These are phyloP conservation scores for Syncerus caffer DNA, from an alignment of 2,797 vertebrate species.

Conservation along the genomic window DNA sequence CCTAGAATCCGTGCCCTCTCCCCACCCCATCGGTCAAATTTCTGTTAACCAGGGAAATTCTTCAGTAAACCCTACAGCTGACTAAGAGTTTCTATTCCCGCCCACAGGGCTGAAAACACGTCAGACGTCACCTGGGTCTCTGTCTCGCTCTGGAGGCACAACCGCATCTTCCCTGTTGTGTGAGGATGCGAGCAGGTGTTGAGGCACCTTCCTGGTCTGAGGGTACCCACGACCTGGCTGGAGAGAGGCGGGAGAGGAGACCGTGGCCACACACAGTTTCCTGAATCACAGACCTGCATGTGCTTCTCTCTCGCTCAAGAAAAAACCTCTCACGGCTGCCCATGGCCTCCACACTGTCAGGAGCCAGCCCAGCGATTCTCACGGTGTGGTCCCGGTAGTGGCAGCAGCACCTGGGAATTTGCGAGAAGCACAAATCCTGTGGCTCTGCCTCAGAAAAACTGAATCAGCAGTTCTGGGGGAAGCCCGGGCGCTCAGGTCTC, in stretches of 20 bases:
- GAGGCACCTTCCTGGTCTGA: not conserved
- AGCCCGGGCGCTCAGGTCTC: fast-evolving
- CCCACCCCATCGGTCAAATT: not conserved
- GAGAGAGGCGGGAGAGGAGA: not conserved
- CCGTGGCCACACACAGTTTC: not conserved
- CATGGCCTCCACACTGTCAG: not conserved
- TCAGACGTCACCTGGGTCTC: not conserved
- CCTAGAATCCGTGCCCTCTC: not conserved
- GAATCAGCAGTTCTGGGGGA: not conserved
- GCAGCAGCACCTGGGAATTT: not conserved
- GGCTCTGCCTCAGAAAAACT: not conserved
- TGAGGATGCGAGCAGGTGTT: not conserved
- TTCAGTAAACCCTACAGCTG: not conserved
- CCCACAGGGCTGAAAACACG: not conserved
- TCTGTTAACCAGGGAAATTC: not conserved
- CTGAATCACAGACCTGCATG: not conserved
- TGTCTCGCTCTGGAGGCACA: not conserved
- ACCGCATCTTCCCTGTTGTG: not conserved
- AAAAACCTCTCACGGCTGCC: not conserved
- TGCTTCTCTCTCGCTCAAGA: not conserved
- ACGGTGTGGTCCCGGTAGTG: not conserved
- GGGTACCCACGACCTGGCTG: not conserved
- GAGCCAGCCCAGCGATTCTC: not conserved
- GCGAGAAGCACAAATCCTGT: not conserved
- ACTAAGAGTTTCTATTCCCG: conserved; percentile 20